phyloP scores from a whole-genome alignment of 2,797 vertebrate species.

The Oreortyx pictus region DNA sequence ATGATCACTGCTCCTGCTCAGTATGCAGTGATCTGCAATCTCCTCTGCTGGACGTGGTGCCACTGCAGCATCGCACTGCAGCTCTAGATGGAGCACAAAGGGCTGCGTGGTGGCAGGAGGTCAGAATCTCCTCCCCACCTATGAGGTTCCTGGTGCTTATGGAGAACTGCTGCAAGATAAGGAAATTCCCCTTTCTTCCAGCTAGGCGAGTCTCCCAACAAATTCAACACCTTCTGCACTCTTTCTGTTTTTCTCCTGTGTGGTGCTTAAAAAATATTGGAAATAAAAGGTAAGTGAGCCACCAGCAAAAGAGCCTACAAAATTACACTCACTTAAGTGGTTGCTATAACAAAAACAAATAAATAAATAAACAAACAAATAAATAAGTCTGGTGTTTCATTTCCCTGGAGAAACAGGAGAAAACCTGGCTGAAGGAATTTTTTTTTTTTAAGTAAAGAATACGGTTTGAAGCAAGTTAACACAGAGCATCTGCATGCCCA shows the following conservation, averaged over 20 bases:
- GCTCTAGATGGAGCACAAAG: background rate
- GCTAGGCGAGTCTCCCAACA: background rate
- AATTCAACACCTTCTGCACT: background rate
- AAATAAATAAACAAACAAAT: too few relatives aligned
- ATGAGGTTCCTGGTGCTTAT: background rate
- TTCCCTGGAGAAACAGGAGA: background rate
- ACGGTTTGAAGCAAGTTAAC: background rate
- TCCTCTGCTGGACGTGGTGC: background rate
- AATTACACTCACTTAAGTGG: too few relatives aligned
- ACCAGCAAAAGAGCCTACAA: background rate
- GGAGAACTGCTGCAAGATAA: background rate
- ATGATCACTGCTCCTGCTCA: background rate
- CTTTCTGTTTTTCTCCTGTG: background rate
- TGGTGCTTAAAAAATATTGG: background rate
- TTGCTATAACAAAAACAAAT: background rate
- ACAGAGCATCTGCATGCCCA: background rate
- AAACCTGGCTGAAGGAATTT: background rate
- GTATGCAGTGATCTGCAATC: background rate
- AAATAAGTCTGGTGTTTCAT: background rate
- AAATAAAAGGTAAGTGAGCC: background rate
- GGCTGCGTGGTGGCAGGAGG: accelerated
- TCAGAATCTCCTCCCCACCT: background rate
- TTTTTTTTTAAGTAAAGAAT: background rate
- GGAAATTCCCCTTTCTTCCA: background rate
- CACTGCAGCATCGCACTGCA: accelerated